Evolutionary conservation across 1,140 invertebrate species (phyloP).

Genomic region (Cotesia vestalis): DNA sequence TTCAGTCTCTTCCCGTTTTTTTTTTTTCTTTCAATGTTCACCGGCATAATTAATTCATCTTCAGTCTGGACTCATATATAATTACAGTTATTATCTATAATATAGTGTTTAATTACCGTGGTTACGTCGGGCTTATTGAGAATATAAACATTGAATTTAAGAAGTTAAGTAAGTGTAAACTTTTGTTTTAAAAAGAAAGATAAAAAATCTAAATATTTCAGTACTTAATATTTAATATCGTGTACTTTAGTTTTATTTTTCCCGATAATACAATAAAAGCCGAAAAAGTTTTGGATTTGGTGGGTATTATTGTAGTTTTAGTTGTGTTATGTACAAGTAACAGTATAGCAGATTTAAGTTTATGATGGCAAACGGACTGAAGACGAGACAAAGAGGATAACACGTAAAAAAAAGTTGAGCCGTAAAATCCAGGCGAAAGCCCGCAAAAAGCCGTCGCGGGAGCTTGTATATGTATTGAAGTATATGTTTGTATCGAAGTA

Average conservation of each 20-base stretch:
- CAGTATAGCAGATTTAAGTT: not conserved
- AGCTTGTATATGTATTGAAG: conserved; percentile 8
- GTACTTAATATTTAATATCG: too few relatives aligned
- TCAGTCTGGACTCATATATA: not conserved
- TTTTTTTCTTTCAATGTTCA: conserved; percentile 12
- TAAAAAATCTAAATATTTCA: too few relatives aligned
- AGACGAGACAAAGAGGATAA: conserved; percentile 17
- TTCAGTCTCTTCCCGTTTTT: not conserved
- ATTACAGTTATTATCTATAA: not conserved
- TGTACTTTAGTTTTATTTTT: too few relatives aligned
- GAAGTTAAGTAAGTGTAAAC: too few relatives aligned
- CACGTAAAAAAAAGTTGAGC: conserved; percentile 35
- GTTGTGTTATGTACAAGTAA: not conserved
- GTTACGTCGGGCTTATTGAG: not conserved
- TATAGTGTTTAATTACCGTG: conserved; percentile 5
- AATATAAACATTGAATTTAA: too few relatives aligned
- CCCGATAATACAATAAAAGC: too few relatives aligned
- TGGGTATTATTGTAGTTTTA: conserved; percentile 2
- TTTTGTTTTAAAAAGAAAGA: too few relatives aligned
- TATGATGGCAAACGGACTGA: not conserved
- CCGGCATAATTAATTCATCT: conserved; percentile 5
- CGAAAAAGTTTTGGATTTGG: too few relatives aligned
- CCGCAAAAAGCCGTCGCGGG: conserved; percentile 23
- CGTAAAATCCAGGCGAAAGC: conserved; percentile 37
- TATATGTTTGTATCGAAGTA: conserved; percentile 42